Evolutionary conservation across 2,113 vertebrate species (phyloP).

Genomic region (Neomonachus schauinslandi): DNA sequence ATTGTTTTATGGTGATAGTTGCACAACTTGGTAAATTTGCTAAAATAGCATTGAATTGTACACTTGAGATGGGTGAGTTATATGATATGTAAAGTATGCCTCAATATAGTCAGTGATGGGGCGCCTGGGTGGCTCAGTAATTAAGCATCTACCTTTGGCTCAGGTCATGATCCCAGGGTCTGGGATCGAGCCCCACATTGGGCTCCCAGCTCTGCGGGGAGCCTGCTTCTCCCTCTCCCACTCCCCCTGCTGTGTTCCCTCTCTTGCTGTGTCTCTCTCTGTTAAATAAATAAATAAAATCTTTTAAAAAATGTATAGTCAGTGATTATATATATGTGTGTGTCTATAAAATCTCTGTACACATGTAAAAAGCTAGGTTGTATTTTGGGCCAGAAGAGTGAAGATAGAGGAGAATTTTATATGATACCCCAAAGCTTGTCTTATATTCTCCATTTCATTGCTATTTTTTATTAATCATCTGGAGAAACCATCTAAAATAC

Average conservation of each 20-base stretch:
- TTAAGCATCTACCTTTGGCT: no score
- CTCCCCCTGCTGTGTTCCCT: no score
- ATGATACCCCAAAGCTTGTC: neutral
- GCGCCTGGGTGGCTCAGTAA: no score
- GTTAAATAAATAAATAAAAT: no score
- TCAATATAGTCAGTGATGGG: neutral
- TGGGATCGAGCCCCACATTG: no score
- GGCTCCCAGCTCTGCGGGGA: no score
- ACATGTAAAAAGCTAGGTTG: neutral
- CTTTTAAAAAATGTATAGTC: neutral
- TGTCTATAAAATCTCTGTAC: neutral
- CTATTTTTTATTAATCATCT: neutral
- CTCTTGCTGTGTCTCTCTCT: no score
- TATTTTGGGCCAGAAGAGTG: neutral
- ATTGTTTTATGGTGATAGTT: neutral
- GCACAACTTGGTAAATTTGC: neutral
- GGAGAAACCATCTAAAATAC: neutral
- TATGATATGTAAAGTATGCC: neutral
- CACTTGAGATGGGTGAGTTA: neutral
- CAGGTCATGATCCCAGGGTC: no score
- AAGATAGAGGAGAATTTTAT: neutral
- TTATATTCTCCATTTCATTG: neutral
- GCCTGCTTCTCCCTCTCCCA: no score
- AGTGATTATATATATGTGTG: neutral
- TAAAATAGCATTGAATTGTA: neutral